phyloP scores from a whole-genome alignment of 2,113 vertebrate genomes.

The Potamarius usumacintae region DNA sequence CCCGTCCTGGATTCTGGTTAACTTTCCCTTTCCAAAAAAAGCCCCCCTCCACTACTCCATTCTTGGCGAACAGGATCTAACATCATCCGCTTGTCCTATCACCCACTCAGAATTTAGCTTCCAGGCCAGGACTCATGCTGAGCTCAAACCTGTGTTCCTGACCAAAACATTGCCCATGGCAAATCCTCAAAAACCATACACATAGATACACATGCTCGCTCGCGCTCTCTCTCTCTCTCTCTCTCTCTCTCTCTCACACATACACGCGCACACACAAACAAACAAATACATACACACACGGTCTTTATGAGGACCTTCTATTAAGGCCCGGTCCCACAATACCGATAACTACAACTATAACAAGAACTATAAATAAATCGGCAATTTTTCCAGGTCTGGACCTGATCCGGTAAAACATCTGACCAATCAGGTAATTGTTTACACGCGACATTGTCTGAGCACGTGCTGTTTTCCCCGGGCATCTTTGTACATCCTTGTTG shows the following conservation, averaged over 20 bases:
- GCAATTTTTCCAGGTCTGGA: no score
- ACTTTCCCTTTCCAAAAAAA: conserved; percentile 55
- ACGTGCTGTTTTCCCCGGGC: no score
- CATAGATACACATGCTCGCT: not conserved
- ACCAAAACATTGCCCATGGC: conserved; percentile 26
- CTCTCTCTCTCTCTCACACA: not conserved
- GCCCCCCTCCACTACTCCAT: conserved; percentile 39
- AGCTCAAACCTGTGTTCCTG: conserved; percentile 48
- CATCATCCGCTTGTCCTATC: conserved; percentile 30
- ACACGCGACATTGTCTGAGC: no score
- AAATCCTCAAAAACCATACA: not conserved
- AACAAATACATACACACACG: not conserved
- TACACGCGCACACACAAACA: not conserved
- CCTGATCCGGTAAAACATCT: no score
- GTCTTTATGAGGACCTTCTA: not conserved
- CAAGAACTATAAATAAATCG: no score
- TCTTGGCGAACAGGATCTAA: conserved; percentile 37
- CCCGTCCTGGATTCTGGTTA: conserved; percentile 54
- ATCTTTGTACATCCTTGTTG: no score
- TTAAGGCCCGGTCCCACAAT: not conserved
- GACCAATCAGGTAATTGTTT: no score
- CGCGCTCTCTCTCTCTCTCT: no score
- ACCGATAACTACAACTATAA: no score
- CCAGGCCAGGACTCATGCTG: conserved; percentile 46
- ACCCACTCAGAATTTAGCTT: conserved; percentile 27